A percentile compares a stretch with the other conserved stretches of the same genome.
Evolutionary conservation across 1,140 invertebrate genomes (phyloP).

Genomic region (Eurosta solidaginis): DNA sequence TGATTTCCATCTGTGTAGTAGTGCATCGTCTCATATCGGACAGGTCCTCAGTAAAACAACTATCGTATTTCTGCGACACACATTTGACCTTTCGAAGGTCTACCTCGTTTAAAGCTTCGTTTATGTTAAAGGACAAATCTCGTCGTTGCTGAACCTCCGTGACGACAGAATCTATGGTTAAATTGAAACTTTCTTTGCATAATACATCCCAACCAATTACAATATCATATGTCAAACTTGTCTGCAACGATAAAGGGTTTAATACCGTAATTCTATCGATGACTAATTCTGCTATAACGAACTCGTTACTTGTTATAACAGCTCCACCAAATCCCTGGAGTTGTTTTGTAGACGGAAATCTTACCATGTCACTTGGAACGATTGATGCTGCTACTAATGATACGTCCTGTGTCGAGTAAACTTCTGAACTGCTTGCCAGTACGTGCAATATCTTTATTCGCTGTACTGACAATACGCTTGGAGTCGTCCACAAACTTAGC

Average conservation of each 20-base stretch:
- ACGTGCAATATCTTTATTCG: neutral
- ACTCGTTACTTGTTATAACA: neutral
- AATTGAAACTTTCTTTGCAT: neutral
- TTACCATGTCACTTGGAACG: neutral
- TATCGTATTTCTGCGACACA: neutral
- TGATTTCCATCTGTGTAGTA: neutral
- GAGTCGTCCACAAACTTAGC: neutral
- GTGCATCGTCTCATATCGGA: slow-evolving; percentile 1
- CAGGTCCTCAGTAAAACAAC: slow-evolving; percentile 14
- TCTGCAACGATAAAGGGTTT: neutral
- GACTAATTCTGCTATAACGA: neutral
- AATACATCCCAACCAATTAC: neutral
- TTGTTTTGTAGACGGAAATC: neutral
- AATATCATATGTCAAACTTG: neutral
- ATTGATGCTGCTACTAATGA: neutral
- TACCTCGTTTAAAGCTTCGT: neutral
- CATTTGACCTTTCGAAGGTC: neutral
- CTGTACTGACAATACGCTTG: neutral
- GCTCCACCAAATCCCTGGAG: neutral
- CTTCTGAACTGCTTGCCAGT: neutral
- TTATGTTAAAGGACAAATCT: neutral
- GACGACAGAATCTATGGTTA: neutral
- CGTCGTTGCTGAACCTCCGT: neutral
- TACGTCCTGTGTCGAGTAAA: neutral
- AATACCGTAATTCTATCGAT: neutral